Evolutionary conservation across 2,888 invertebrate species (phyloP).

Genomic region (Spisula subtruncata): DNA sequence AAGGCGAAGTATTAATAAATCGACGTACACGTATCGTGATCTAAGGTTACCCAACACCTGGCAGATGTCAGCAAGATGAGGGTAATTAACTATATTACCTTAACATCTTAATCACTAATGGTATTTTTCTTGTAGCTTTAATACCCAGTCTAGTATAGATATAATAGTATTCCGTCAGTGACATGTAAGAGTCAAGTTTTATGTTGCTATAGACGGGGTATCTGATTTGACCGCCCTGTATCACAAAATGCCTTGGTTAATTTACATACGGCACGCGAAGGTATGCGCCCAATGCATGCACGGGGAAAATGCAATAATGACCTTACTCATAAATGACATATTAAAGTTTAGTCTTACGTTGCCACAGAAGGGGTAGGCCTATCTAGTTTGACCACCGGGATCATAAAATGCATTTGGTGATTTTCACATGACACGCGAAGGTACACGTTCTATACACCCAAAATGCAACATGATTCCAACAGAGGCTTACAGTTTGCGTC

Average conservation of each 20-base stretch:
- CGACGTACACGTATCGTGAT: neutral
- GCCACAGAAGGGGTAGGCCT: too few species aligned
- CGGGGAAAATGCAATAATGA: neutral
- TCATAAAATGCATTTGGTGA: too few species aligned
- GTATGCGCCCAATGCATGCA: neutral
- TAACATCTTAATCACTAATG: neutral
- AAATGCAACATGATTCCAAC: neutral
- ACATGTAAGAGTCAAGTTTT: neutral
- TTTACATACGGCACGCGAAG: neutral
- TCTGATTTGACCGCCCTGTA: neutral
- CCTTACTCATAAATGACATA: neutral
- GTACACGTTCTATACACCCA: too few species aligned
- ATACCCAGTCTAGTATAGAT: neutral
- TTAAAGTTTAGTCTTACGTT: too few species aligned
- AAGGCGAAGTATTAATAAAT: neutral
- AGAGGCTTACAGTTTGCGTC: neutral
- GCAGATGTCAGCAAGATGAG: neutral
- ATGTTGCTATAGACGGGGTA: neutral
- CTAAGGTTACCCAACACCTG: slow-evolving; percentile 5
- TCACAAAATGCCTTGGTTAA: neutral
- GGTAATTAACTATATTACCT: neutral
- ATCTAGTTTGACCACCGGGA: too few species aligned
- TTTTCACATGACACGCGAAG: too few species aligned
- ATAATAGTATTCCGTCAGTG: slow-evolving; percentile 2
- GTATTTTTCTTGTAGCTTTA: neutral